phyloP scores from a whole-genome alignment of 1,140 invertebrate genomes.

The Helicoverpa zea region DNA sequence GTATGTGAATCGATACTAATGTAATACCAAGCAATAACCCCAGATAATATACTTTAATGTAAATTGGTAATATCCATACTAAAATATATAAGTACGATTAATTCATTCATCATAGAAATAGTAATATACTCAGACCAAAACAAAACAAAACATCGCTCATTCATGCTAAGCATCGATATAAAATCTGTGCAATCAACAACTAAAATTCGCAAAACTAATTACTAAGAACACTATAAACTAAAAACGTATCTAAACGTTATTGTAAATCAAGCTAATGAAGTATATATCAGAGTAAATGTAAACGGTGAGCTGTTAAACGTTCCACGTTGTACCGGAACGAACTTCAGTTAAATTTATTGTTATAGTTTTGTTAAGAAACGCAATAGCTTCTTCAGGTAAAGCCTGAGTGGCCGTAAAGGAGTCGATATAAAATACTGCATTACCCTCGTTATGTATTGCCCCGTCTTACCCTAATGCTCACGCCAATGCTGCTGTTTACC shows the following conservation, averaged over 20 bases:
- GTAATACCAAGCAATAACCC: background rate
- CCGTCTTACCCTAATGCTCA: constrained; percentile 54
- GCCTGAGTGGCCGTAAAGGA: constrained; percentile 62
- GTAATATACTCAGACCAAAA: background rate
- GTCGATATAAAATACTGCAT: constrained; percentile 66
- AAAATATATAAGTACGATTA: too few species aligned
- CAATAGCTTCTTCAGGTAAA: constrained; percentile 68
- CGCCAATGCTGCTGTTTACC: constrained; percentile 61
- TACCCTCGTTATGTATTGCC: constrained; percentile 54
- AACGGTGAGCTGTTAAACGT: constrained; percentile 66
- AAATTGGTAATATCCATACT: too few species aligned
- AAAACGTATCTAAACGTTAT: constrained; percentile 40
- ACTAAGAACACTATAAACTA: constrained; percentile 33
- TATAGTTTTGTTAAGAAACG: constrained; percentile 72
- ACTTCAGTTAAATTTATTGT: constrained; percentile 72
- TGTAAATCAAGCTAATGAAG: constrained; percentile 49
- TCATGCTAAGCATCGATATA: background rate
- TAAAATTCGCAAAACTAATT: constrained; percentile 35
- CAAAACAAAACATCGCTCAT: background rate
- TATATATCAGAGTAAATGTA: constrained; percentile 50
- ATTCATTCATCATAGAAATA: background rate
- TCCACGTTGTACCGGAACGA: constrained; percentile 58
- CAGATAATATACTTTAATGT: background rate
- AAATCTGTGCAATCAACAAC: background rate
- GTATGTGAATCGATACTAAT: background rate